phyloP scores from a whole-genome alignment of 2,797 vertebrate species.

The Tapirus indicus region DNA sequence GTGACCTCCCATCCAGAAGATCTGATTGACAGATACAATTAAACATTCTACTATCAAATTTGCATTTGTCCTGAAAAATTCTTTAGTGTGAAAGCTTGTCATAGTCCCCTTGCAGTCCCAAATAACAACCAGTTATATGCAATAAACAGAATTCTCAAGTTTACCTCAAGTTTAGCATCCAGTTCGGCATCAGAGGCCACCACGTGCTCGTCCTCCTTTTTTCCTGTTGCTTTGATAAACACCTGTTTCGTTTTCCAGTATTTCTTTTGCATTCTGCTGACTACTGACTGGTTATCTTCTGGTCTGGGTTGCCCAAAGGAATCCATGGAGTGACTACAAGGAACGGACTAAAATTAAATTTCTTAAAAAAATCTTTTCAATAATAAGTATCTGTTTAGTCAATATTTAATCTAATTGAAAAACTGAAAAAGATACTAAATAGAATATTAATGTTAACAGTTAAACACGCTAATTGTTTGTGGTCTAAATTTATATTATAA shows the following conservation, averaged over 20 bases:
- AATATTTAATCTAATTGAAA: conserved; percentile 36
- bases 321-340: conserved; percentile 88
- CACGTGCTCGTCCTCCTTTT: conserved; percentile 93
- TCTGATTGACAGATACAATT: conserved; percentile 6
- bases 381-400: conserved; percentile 26
- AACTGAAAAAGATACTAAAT: conserved; percentile 30
- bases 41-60: not conserved
- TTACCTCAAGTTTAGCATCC: conserved; percentile 92
- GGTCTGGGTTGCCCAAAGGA: conserved; percentile 87
- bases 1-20: not conserved
- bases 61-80: not conserved
- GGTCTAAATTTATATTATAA: conserved; percentile 33
- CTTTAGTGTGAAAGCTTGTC: not conserved
- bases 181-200: conserved; percentile 93
- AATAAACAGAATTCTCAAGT: not conserved
- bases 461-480: conserved; percentile 39
- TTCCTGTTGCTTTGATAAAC: conserved; percentile 94
- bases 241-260: conserved; percentile 95
- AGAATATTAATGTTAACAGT: conserved; percentile 30
- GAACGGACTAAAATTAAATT: conserved; percentile 60
- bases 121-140: not conserved
- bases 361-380: conserved; percentile 11
- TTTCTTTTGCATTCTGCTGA: conserved; percentile 94
- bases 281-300: conserved; percentile 90
- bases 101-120: not conserved